A percentile compares a stretch with the other conserved stretches of the same genome.
phyloP scores from a whole-genome alignment of 2,797 vertebrate genomes.

The Eupleurogrammus muticus region DNA sequence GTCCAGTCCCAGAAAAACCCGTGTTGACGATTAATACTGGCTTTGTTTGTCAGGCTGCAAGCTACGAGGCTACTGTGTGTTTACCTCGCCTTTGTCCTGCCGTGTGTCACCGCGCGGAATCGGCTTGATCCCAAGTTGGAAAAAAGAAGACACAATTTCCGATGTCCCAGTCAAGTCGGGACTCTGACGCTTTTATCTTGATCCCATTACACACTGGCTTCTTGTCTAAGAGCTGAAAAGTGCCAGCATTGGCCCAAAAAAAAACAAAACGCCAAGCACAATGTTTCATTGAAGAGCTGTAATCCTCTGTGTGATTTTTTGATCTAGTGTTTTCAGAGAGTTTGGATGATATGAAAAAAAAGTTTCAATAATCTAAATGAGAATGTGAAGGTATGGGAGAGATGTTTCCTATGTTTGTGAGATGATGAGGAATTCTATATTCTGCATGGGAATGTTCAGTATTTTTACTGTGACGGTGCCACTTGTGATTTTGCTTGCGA shows the following conservation, averaged over 20 bases:
- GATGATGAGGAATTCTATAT: not conserved
- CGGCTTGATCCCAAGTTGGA: not conserved
- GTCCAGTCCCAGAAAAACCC: conserved; percentile 46
- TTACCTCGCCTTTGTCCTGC: conserved; percentile 56
- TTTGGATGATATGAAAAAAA: not conserved
- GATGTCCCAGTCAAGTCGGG: not conserved
- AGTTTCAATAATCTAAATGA: not conserved
- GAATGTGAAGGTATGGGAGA: not conserved
- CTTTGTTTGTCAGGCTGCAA: conserved; percentile 72
- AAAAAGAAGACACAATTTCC: conserved; percentile 13
- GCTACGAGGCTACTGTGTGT: conserved; percentile 67
- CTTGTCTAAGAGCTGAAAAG: not conserved
- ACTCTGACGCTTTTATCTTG: not conserved
- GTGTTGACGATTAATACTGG: conserved; percentile 71
- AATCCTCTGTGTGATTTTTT: not conserved
- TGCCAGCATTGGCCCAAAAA: not conserved
- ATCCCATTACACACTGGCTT: not conserved
- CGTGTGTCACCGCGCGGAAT: conserved; percentile 30
- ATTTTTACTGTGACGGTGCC: too few species aligned
- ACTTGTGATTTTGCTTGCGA: too few species aligned
- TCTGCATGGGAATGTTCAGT: not conserved
- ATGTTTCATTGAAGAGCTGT: not conserved
- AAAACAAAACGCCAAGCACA: not conserved
- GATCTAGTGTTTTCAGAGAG: not conserved
- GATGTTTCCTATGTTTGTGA: not conserved